Evolutionary conservation across 2,888 invertebrate species (phyloP), one percentile per base, ranked within the genome.

Genomic region (Chironomus tentans): DNA sequence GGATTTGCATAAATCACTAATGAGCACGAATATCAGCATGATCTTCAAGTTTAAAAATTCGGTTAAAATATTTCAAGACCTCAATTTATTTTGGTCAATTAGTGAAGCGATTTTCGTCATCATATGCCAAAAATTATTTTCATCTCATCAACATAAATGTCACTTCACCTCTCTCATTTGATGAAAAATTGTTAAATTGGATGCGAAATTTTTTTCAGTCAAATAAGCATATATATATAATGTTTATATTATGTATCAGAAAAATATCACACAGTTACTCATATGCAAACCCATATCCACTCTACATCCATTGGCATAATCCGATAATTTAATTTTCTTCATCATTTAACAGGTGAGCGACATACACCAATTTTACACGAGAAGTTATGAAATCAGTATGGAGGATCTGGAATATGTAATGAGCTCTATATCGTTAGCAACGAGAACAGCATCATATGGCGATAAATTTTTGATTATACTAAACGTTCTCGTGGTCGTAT

Each of bases 281-380:
- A 65, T 22, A 13, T 65, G 24, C 65, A 56, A n/a, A 15, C 56
- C 13, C 65, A 65, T 10, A 24, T 13, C 13, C 7, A 65, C 15
- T 56, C 18, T 7, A 21, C 13, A 65, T 21, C 65, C 65, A 24
- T 65, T 65, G 65, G 24, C 65, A 65, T 65, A 65, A 65, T 21
- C 65, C 24, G 65, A 65, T 65, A 68, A 46, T 62, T 61, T 65
- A 48, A 76, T 74, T 46, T 74, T 61, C 62, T 68, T 62, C 74
- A 28, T 47, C n/a, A 15, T 69, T 22, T 84, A 84, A 2, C 83
- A 89, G 89, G 89, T 90, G 62, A 90, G 90, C 80, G 90, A 90
- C 80, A 88, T 90, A 76, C 90, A 90, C 84, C 90, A 90, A 81
- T 91, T 91, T 83, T 90, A 90, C 83, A 90, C 91, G 0, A 84